phyloP scores from a whole-genome alignment of 2,113 vertebrate species.

The Entomyzon cyanotis region DNA sequence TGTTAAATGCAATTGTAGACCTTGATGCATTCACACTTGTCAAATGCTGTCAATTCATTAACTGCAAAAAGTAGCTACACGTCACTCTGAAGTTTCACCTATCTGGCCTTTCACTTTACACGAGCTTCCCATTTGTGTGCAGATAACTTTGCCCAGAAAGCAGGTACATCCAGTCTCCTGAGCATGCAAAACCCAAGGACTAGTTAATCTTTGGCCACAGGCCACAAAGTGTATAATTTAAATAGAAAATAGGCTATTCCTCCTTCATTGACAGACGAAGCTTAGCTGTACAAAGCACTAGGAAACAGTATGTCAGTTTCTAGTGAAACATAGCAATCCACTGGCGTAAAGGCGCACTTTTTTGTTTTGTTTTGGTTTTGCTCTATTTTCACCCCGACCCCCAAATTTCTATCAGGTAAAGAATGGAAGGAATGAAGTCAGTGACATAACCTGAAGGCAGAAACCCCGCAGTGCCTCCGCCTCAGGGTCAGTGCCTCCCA shows the following conservation, averaged over 20 bases:
- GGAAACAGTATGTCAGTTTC: background rate
- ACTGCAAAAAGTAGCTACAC: background rate
- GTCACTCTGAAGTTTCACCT: background rate
- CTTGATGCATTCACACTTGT: background rate
- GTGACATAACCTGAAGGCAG: background rate
- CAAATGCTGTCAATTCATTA: background rate
- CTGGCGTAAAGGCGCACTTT: background rate
- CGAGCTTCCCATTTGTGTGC: background rate
- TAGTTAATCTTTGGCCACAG: background rate
- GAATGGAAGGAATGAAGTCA: background rate
- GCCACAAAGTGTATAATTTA: background rate
- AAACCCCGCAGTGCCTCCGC: background rate
- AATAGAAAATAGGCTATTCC: background rate
- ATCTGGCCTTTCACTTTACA: background rate
- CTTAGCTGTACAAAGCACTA: background rate
- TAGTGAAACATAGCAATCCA: background rate
- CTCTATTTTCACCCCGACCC: background rate
- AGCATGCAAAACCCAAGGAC: constrained; percentile 3
- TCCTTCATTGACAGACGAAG: background rate
- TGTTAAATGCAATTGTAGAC: background rate
- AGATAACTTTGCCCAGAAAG: background rate
- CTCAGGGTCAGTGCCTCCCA: background rate
- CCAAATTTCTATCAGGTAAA: no score
- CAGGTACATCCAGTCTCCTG: constrained; percentile 30
- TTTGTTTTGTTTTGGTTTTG: background rate